These are phyloP conservation scores for Lasioglossum pauxillum DNA, from an alignment of 2,888 invertebrate species.

Conservation along the genomic window DNA sequence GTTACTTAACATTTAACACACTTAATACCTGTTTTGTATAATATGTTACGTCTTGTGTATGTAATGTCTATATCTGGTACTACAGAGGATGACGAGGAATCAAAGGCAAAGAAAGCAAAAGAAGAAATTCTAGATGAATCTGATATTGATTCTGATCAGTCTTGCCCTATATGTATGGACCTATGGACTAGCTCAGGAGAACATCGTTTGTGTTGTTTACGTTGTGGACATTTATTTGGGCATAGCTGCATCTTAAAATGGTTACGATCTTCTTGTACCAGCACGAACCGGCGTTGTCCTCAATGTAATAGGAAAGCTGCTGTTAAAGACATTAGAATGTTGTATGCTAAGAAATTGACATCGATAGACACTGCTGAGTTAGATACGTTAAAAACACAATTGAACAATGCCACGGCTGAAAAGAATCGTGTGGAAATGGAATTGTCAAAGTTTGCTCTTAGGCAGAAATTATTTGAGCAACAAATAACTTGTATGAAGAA, in stretches of 20 bases:
- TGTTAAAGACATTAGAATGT: slow-evolving; percentile 89
- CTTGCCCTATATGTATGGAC: slow-evolving; percentile 95
- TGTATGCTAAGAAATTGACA: slow-evolving; percentile 92
- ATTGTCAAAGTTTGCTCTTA: slow-evolving; percentile 85
- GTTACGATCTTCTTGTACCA: slow-evolving; percentile 86
- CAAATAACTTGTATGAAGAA: slow-evolving; percentile 80
- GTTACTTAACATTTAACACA: not conserved
- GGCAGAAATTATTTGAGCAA: slow-evolving; percentile 83
- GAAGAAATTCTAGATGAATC: slow-evolving; percentile 60
- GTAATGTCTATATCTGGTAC: not conserved
- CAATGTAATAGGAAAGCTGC: slow-evolving; percentile 93
- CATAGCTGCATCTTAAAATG: slow-evolving; percentile 91
- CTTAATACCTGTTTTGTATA: not conserved
- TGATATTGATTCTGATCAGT: slow-evolving; percentile 87
- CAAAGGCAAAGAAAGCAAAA: slow-evolving; percentile 27
- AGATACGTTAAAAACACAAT: slow-evolving; percentile 86
- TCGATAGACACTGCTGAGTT: slow-evolving; percentile 92
- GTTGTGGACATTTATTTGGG: slow-evolving; percentile 97
- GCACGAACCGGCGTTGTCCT: slow-evolving; percentile 90
- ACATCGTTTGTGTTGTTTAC: slow-evolving; percentile 94
- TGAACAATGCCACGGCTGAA: slow-evolving; percentile 87
- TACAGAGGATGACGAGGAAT: slow-evolving; percentile 33
- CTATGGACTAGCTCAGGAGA: slow-evolving; percentile 94
- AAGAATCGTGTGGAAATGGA: slow-evolving; percentile 88
- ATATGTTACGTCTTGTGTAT: not conserved